phyloP scores from a whole-genome alignment of 2,113 vertebrate genomes.

The Gnathonemus echidnorhynchus region DNA sequence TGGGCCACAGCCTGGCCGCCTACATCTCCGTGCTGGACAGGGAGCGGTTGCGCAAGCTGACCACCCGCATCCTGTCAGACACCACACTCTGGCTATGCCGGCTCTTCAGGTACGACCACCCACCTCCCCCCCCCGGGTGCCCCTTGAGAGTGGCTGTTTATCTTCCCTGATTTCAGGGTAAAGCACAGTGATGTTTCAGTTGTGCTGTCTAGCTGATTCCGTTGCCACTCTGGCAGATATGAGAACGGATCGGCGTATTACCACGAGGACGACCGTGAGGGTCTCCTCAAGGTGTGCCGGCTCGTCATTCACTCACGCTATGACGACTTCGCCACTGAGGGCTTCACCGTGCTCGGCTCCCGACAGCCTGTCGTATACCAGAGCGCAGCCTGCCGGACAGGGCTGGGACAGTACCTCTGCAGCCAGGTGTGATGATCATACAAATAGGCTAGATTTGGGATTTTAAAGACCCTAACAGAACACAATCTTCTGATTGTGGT shows the following conservation, averaged over 20 bases:
- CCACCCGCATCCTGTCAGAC: conserved; percentile 88
- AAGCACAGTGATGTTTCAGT: neutral
- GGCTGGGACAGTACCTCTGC: conserved; percentile 84
- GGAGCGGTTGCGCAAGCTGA: conserved; percentile 81
- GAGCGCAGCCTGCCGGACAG: conserved; percentile 81
- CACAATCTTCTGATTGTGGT: neutral
- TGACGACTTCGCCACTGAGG: conserved; percentile 82
- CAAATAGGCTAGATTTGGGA: neutral
- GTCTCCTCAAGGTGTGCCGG: conserved; percentile 82
- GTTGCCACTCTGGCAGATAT: conserved; percentile 60
- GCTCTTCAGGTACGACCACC: conserved; percentile 72
- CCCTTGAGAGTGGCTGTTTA: too few species aligned
- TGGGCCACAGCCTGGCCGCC: conserved; percentile 92
- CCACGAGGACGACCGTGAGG: conserved; percentile 89
- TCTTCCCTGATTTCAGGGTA: neutral
- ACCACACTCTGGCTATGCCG: conserved; percentile 93
- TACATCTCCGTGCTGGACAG: conserved; percentile 87
- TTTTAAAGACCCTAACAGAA: neutral
- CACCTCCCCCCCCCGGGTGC: neutral
- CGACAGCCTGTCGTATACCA: conserved; percentile 86
- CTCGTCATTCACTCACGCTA: conserved; percentile 82
- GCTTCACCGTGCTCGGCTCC: conserved; percentile 68
- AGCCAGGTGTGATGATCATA: conserved; percentile 68
- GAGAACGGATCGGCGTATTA: conserved; percentile 93
- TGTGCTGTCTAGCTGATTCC: neutral